A percentile compares a stretch with the other conserved stretches of the same genome.
Conservation (phyloP, 2,797 vertebrate genomes). For the Lates japonicus region DNA sequence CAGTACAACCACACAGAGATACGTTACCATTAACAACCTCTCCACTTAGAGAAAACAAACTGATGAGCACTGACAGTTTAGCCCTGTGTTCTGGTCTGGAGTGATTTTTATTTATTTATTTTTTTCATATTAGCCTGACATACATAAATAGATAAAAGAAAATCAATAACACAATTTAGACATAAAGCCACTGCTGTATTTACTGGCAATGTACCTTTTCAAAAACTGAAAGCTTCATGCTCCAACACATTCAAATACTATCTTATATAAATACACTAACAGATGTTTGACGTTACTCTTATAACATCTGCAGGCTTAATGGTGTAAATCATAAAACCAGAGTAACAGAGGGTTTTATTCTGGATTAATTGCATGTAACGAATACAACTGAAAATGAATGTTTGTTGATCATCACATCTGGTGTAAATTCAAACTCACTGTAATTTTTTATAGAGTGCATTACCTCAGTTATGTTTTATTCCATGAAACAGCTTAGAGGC, state of each 20-base stretch:
- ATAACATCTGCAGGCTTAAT: neutral
- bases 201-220: neutral
- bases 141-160: neutral
- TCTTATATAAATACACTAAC: neutral
- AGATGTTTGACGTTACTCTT: neutral
- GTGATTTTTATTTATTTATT: neutral
- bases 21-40: conserved; percentile 29
- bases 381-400: neutral
- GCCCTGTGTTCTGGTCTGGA: conserved; percentile 1
- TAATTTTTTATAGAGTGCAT: neutral
- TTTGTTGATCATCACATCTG: neutral
- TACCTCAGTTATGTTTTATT: neutral
- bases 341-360: neutral
- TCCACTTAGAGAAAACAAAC: conserved; percentile 8
- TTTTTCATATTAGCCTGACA: conserved; percentile 1
- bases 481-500: neutral
- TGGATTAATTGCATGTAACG: neutral
- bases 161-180: neutral
- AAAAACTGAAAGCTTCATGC: conserved; percentile 1
- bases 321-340: neutral
- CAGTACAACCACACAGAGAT: conserved; percentile 38
- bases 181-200: neutral
- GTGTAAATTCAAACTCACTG: neutral
- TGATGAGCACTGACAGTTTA: conserved; percentile 18
- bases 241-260: neutral